phyloP scores from a whole-genome alignment of 2,888 invertebrate species.

The Dilophus febrilis region DNA sequence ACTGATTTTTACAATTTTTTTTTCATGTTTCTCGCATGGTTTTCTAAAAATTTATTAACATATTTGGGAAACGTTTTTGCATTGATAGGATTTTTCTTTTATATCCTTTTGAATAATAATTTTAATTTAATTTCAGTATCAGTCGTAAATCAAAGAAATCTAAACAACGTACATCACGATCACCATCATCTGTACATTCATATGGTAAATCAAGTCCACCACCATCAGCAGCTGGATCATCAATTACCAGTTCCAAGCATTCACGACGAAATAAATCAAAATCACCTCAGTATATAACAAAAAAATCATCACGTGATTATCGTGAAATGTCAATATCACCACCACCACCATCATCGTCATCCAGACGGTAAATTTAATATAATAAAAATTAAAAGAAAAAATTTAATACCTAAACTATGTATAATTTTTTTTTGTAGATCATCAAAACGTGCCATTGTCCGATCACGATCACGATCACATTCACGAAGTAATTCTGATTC shows the following conservation, averaged over 20 bases:
- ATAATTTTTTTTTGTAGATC: neutral
- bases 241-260: too few relatives aligned
- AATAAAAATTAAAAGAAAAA: neutral
- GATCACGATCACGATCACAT: neutral
- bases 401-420: neutral
- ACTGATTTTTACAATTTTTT: too few relatives aligned
- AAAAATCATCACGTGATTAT: slow-evolving; percentile 20
- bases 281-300: slow-evolving; percentile 29
- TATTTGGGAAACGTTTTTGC: too few relatives aligned
- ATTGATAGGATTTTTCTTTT: too few relatives aligned
- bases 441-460: slow-evolving; percentile 16
- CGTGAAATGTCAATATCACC: slow-evolving; percentile 21
- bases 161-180: slow-evolving; percentile 17
- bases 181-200: too few relatives aligned
- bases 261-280: slow-evolving; percentile 31
- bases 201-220: slow-evolving; percentile 22
- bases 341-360: slow-evolving; percentile 23
- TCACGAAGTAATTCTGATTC: slow-evolving; percentile 14
- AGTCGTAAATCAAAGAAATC: slow-evolving; percentile 14
- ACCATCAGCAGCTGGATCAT: neutral
- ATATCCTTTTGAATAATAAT: too few relatives aligned
- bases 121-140: slow-evolving; percentile 1
- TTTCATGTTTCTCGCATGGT: too few relatives aligned
- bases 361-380: neutral
- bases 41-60: too few relatives aligned